Evolutionary conservation across 2,888 invertebrate species (phyloP), one percentile per base, ranked within the genome.

Genomic region (Sphaeridia pumilis): DNA sequence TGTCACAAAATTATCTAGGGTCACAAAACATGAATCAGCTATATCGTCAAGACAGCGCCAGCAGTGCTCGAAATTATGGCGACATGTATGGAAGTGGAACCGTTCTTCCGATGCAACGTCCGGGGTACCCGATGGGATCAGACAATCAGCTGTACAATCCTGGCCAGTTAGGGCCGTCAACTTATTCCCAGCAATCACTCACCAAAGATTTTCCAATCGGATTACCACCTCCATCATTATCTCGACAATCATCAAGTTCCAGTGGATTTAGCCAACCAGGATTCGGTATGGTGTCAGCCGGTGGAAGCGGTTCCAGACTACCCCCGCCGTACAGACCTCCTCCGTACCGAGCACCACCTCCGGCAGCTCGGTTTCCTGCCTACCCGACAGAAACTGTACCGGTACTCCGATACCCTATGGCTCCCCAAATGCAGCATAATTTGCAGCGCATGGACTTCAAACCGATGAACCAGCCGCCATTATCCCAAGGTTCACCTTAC

Each of bases 331-430:
- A 74, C 52, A 71, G 72, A 61, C 74, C 77, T 1, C 76, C 78
- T 4, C 78, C 78, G 0, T 73, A 74, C 58, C 74, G 74, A 20
- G 78, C 78, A 4, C 74, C 76, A 1, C 73, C 68, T 67, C 49
- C 54, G 20, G 43, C 41, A 20, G 49, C 41, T 7, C 47, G 42
- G 36, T 7, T 27, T n/a, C 41, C 36, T 5, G n/a, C n/a, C n/a
- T n/a, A n/a, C n/a, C n/a, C n/a, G n/a, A n/a, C n/a, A n/a, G n/a
- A n/a, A n/a, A n/a, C n/a, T n/a, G n/a, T n/a, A n/a, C n/a, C n/a
- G n/a, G n/a, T n/a, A n/a, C n/a, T n/a, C n/a, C n/a, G n/a, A n/a
- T n/a, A n/a, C n/a, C n/a, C n/a, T n/a, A n/a, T n/a, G n/a, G n/a
- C n/a, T n/a, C n/a, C n/a, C n/a, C n/a, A n/a, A n/a, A n/a, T n/a